These are phyloP conservation scores for Calonectris borealis DNA, from an alignment of 2,113 vertebrate species.

Conservation along the genomic window DNA sequence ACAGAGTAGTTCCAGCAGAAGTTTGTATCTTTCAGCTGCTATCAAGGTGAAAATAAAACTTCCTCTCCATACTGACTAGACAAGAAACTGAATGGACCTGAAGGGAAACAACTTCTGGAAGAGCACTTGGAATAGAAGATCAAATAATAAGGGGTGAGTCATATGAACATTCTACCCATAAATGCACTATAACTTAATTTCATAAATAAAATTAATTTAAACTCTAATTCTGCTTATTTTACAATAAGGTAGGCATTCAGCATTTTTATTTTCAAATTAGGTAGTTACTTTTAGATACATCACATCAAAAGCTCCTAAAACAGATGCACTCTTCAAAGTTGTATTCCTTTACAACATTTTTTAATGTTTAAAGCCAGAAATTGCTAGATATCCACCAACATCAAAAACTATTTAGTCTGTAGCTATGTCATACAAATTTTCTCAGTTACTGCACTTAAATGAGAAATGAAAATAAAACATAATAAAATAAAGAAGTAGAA, in stretches of 20 bases:
- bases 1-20: not conserved
- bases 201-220: not conserved
- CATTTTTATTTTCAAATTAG: not conserved
- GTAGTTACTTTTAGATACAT: not conserved
- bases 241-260: not conserved
- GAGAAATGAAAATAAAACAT: not conserved
- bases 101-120: not conserved
- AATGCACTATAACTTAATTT: not conserved
- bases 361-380: not conserved
- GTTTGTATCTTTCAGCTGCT: not conserved
- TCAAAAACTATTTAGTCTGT: not conserved
- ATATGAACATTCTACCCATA: not conserved
- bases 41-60: not conserved
- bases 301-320: not conserved
- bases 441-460: not conserved
- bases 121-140: not conserved
- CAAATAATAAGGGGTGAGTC: not conserved
- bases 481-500: not conserved
- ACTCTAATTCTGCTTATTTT: not conserved
- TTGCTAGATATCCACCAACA: not conserved
- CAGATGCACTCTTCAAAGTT: not conserved
- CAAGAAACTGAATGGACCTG: not conserved
- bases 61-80: not conserved
- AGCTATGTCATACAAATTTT: not conserved
- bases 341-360: not conserved